Conservation (phyloP, 1,140 invertebrate genomes). For the Lepidostoma basale region DNA sequence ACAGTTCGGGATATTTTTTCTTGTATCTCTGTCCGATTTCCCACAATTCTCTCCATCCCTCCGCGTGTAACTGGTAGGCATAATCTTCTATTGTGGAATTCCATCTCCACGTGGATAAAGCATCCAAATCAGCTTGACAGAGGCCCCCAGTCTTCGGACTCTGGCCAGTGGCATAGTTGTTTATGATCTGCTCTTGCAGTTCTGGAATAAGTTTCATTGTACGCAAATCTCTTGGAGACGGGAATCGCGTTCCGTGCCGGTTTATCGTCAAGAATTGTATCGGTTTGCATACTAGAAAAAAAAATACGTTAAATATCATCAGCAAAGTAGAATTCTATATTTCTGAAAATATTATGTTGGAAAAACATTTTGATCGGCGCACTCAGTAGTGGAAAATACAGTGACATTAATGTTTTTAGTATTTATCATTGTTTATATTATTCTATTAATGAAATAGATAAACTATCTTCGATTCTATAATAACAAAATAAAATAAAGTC, state of each 20-base stretch:
- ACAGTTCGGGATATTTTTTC: conserved; percentile 15
- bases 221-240: conserved; percentile 52
- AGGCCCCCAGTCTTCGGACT: background rate
- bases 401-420: too few relatives aligned
- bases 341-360: too few relatives aligned
- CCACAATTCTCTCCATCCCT: conserved; percentile 31
- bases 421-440: too few relatives aligned
- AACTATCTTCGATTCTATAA: too few relatives aligned
- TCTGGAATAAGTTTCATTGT: conserved; percentile 54
- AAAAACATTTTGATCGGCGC: too few relatives aligned
- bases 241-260: conserved; percentile 62
- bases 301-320: background rate
- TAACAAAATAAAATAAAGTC: too few relatives aligned
- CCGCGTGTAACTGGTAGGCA: conserved; percentile 3
- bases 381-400: too few relatives aligned
- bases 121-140: conserved; percentile 21
- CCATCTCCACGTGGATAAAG: conserved; percentile 29
- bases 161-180: conserved; percentile 14
- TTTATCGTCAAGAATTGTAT: conserved; percentile 64
- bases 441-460: too few relatives aligned
- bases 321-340: too few relatives aligned
- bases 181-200: conserved; percentile 48
- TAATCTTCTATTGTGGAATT: conserved; percentile 8
- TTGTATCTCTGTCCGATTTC: conserved; percentile 26
- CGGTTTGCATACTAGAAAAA: conserved; percentile 57